These are phyloP conservation scores for Chascanopsetta lugubris DNA, from an alignment of 2,113 vertebrate species.

Conservation along the genomic window DNA sequence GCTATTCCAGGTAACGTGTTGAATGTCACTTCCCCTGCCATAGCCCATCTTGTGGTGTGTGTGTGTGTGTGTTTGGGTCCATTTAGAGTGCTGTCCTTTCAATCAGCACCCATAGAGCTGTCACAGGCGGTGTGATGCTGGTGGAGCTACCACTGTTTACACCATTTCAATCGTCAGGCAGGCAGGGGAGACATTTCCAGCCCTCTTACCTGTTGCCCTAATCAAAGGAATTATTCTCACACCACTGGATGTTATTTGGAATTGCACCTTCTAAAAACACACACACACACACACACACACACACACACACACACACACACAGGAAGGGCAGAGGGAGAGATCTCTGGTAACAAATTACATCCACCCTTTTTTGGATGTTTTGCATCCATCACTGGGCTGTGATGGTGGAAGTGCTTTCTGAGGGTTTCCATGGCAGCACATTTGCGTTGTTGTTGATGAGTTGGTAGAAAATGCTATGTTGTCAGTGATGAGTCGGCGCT, in stretches of 20 bases:
- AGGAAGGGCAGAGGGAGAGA: constrained; percentile 3
- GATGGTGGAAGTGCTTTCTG: not conserved
- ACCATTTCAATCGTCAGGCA: constrained; percentile 48
- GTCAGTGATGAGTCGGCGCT: no score
- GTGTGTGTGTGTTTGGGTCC: constrained; percentile 32
- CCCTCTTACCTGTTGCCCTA: constrained; percentile 72
- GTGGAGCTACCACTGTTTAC: constrained; percentile 53
- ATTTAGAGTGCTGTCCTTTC: constrained; percentile 54
- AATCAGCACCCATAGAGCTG: constrained; percentile 62
- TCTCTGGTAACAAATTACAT: constrained; percentile 25
- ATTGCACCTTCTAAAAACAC: constrained; percentile 65
- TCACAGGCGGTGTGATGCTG: constrained; percentile 51
- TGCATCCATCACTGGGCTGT: constrained; percentile 7
- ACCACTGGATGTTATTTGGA: constrained; percentile 57
- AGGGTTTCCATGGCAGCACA: constrained; percentile 28
- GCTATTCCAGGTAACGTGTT: constrained; percentile 32
- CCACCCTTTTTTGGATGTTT: constrained; percentile 26
- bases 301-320: constrained; percentile 1
- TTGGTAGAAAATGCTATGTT: not conserved
- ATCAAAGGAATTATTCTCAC: constrained; percentile 73
- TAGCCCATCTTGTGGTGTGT: constrained; percentile 27
- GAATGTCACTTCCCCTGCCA: constrained; percentile 56
- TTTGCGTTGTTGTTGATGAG: not conserved
- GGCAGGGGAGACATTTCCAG: constrained; percentile 65
- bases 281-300: not conserved